Conservation (phyloP, 2,888 invertebrate genomes). For the Aelia acuminata region DNA sequence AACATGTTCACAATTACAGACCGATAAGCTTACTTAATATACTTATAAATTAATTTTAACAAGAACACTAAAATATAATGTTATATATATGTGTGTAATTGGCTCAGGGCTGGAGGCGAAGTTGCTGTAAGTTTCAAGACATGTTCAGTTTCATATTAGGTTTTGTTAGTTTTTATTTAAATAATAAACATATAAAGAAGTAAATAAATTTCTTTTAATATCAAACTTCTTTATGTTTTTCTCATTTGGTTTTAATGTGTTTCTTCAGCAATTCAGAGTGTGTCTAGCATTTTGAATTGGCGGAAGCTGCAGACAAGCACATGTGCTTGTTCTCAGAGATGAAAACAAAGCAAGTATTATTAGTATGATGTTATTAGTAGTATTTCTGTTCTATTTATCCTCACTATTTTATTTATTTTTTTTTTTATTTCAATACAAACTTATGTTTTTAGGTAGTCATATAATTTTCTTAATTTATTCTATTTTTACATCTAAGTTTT, state of each 20-base stretch:
- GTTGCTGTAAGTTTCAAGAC: slow-evolving; percentile 81
- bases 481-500: slow-evolving; percentile 38
- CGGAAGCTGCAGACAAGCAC: slow-evolving; percentile 3
- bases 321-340: slow-evolving; percentile 49
- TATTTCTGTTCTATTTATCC: neutral
- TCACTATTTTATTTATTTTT: neutral
- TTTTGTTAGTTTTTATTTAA: neutral
- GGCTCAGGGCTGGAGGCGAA: slow-evolving; percentile 90
- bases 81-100: slow-evolving; percentile 94
- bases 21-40: too few relatives aligned
- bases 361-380: neutral
- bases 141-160: neutral
- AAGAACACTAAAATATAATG: too few relatives aligned
- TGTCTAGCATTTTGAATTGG: slow-evolving; percentile 17
- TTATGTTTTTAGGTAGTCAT: neutral
- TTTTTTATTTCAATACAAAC: too few relatives aligned
- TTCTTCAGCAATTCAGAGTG: slow-evolving; percentile 24
- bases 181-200: slow-evolving; percentile 38
- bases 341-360: slow-evolving; percentile 45
- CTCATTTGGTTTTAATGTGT: slow-evolving; percentile 35
- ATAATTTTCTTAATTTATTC: slow-evolving; percentile 52
- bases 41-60: too few relatives aligned
- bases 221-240: slow-evolving; percentile 20
- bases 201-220: slow-evolving; percentile 32
- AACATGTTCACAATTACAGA: too few relatives aligned